phyloP scores from a whole-genome alignment of 2,888 invertebrate genomes.

The Drosophila siamana region DNA sequence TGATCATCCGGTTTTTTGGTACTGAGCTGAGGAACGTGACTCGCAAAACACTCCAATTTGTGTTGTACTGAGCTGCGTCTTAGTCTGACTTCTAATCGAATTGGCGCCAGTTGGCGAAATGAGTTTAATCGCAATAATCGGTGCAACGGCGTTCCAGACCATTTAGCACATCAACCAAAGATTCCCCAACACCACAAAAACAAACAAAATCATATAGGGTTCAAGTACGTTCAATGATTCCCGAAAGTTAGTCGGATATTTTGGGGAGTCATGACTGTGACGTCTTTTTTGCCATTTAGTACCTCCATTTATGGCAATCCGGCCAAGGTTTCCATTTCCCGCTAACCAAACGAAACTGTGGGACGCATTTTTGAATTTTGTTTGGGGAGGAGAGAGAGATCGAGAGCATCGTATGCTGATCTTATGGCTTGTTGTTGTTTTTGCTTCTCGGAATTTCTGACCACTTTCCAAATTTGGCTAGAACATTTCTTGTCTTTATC shows the following conservation, averaged over 20 bases:
- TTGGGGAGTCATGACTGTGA: conserved; percentile 37
- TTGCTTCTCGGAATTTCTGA: conserved; percentile 41
- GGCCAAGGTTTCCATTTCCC: conserved; percentile 68
- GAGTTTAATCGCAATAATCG: conserved; percentile 27
- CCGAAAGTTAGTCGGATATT: not conserved
- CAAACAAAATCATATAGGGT: conserved; percentile 28
- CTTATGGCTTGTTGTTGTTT: conserved; percentile 5
- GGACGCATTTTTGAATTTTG: too few relatives aligned
- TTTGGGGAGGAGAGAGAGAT: too few relatives aligned
- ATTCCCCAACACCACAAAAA: conserved; percentile 12
- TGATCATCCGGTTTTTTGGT: conserved; percentile 67
- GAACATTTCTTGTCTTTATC: conserved; percentile 50
- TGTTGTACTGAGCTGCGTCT: conserved; percentile 6
- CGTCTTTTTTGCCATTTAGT: conserved; percentile 46
- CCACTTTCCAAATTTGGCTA: conserved; percentile 63
- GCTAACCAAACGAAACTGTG: conserved; percentile 32
- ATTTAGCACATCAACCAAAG: conserved; percentile 52
- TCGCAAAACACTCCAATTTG: too few relatives aligned
- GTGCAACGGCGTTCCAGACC: conserved; percentile 61
- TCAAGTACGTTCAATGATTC: conserved; percentile 63
- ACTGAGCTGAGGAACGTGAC: conserved; percentile 20
- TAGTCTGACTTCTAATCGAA: conserved; percentile 59
- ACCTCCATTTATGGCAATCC: conserved; percentile 45
- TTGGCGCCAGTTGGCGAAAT: conserved; percentile 60
- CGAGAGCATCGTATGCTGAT: conserved; percentile 2